Evolutionary conservation across 2,113 vertebrate genomes (phyloP), one percentile per base, ranked within the genome.

Genomic region (Oophaga pumilio): DNA sequence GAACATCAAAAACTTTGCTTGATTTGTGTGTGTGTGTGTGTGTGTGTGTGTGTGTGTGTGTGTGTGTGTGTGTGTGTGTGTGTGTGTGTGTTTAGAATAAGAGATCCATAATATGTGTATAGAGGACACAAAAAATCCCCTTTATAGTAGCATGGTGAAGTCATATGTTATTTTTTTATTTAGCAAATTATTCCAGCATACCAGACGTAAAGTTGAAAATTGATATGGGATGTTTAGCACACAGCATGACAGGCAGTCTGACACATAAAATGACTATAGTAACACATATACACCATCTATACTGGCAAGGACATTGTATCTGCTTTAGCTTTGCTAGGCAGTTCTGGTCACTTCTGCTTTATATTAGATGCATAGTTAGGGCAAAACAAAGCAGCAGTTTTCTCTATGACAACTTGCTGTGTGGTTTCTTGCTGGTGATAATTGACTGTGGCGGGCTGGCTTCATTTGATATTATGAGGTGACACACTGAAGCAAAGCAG

Each of bases 381-480:
- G 22, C 52, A 78, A 57, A 56, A 78, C n/a, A 78, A 78, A 57
- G 76, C 50, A 26, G 50, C 52, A 26, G 50, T 78, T 57, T 78
- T 53, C 24, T 78, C 22, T 56, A 13, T 56, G 76, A 20, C 76
- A 78, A 56, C 76, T 53, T 78, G 53, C 76, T 78, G 76, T 78
- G 76, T 57, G 76, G 76, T 56, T 78, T 24, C 52, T 56, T 24
- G 76, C 50, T 78, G 52, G 76, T 78, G 76, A 78, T 78, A 78
- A 78, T 78, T 78, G 76, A 24, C 53, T 78, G n/a, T 78, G 76
- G 76, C 76, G n/a, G 49, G 24, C 53, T 26, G 52, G 22, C 53
- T 78, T 78, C 76, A 78, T 56, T 78, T 78, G 52, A 78, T 26
- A 78, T 78, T 78, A 78, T 56, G 52, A 78, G 76, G 76, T 53